Percentiles rank a stretch among this genome's conserved stretches.
phyloP scores from a whole-genome alignment of 2,113 vertebrate species.

The Apeltes quadracus region DNA sequence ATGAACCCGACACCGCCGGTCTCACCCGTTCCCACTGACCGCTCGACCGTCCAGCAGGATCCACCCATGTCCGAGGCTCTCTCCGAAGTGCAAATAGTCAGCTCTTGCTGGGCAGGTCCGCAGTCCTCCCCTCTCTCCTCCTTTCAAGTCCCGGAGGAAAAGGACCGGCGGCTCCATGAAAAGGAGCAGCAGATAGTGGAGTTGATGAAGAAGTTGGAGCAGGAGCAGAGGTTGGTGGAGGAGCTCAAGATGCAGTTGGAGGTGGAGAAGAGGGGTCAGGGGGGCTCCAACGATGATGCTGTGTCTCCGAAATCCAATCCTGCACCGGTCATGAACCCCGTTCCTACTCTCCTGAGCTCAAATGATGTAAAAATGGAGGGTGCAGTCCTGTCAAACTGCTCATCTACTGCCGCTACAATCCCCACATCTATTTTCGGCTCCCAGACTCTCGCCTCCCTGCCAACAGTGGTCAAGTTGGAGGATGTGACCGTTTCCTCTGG shows the following conservation, averaged over 20 bases:
- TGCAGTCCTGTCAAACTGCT: conserved; percentile 65
- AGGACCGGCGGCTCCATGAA: conserved; percentile 94
- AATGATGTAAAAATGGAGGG: conserved; percentile 73
- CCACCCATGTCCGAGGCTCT: conserved; percentile 77
- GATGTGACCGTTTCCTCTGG: conserved; percentile 69
- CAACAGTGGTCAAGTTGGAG: conserved; percentile 77
- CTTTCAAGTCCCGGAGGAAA: conserved; percentile 77
- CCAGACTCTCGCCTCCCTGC: conserved; percentile 27
- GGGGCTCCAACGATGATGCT: conserved; percentile 53
- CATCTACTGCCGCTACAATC: conserved; percentile 28
- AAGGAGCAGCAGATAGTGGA: conserved; percentile 97
- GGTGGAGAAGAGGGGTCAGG: conserved; percentile 89
- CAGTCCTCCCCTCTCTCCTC: conserved; percentile 65
- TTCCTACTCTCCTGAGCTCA: conserved; percentile 37
- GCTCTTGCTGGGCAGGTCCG: conserved; percentile 77
- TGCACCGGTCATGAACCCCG: conserved; percentile 11
- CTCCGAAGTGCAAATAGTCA: conserved; percentile 69
- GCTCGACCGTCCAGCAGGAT: conserved; percentile 81
- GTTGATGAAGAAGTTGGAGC: conserved; percentile 93
- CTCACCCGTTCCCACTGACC: conserved; percentile 85
- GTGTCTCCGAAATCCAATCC: conserved; percentile 16
- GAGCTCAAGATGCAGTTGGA: conserved; percentile 96
- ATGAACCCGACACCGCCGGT: conserved; percentile 84
- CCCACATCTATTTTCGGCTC: conserved; percentile 45
- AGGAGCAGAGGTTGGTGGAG: conserved; percentile 95